phyloP scores from a whole-genome alignment of 2,797 vertebrate species.

The Bradypodion pumilum region DNA sequence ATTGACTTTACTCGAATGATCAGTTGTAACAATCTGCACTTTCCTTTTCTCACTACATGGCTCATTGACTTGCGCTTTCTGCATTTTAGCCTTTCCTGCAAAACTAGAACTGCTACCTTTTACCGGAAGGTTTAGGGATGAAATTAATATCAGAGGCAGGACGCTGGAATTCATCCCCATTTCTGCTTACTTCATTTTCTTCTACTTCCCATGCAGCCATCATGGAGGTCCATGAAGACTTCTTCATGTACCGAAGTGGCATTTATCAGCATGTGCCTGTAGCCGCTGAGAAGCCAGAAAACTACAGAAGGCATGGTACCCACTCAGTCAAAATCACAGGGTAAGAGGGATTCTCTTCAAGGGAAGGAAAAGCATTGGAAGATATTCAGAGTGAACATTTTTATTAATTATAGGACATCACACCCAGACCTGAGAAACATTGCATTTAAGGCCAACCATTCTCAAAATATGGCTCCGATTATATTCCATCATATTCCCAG shows the following conservation, averaged over 20 bases:
- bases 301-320: slow-evolving; percentile 87
- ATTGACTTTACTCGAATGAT: no score
- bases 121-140: neutral
- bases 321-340: slow-evolving; percentile 95
- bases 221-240: slow-evolving; percentile 97
- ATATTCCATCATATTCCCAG: neutral
- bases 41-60: no score
- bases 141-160: no score
- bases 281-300: slow-evolving; percentile 80
- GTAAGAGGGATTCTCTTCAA: slow-evolving; percentile 73
- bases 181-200: neutral
- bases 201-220: slow-evolving; percentile 79
- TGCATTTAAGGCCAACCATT: no score
- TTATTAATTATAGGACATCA: neutral
- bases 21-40: no score
- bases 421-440: no score
- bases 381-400: neutral
- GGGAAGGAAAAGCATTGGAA: neutral
- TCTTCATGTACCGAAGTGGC: slow-evolving; percentile 92
- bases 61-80: no score
- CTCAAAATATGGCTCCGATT: no score
- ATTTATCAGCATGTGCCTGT: slow-evolving; percentile 90
- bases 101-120: no score
- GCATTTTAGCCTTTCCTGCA: no score
- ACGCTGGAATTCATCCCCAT: neutral